phyloP scores from a whole-genome alignment of 2,888 invertebrate genomes.

The Nymphalis urticae region DNA sequence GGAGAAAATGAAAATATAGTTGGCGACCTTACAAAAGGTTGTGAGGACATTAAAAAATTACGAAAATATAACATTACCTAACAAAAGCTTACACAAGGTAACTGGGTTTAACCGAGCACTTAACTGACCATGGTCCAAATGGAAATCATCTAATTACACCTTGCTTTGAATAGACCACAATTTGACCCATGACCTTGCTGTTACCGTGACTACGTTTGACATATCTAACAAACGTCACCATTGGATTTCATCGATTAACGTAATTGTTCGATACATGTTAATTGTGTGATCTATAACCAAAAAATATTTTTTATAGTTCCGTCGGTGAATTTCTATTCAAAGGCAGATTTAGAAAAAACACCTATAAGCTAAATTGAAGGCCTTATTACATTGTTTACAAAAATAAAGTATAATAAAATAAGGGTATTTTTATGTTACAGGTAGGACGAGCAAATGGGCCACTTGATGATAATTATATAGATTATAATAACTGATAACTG shows the following conservation, averaged over 20 bases:
- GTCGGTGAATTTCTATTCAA: too few relatives aligned
- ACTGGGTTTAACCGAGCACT: slow-evolving; percentile 2
- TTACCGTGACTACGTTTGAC: slow-evolving; percentile 32
- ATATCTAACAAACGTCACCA: slow-evolving; percentile 43
- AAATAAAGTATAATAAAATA: too few relatives aligned
- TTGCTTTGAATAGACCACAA: slow-evolving; percentile 17
- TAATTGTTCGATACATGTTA: too few relatives aligned
- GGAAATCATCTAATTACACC: slow-evolving; percentile 30
- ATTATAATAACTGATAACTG: too few relatives aligned
- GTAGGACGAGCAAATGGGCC: too few relatives aligned
- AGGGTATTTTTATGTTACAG: too few relatives aligned
- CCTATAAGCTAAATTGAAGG: too few relatives aligned
- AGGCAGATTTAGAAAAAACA: too few relatives aligned
- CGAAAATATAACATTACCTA: slow-evolving; percentile 26
- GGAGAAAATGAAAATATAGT: slow-evolving; percentile 24
- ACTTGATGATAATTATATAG: too few relatives aligned
- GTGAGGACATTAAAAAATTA: slow-evolving; percentile 28
- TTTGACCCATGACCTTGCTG: slow-evolving; percentile 22
- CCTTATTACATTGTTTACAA: too few relatives aligned
- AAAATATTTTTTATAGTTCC: too few relatives aligned
- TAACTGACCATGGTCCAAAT: slow-evolving; percentile 16
- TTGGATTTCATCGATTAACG: not conserved
- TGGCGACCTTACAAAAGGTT: slow-evolving; percentile 16
- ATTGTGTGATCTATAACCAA: too few relatives aligned
- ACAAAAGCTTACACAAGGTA: slow-evolving; percentile 27